Evolutionary conservation across 2,113 vertebrate species (phyloP).

Genomic region (Vanacampus margaritifer): DNA sequence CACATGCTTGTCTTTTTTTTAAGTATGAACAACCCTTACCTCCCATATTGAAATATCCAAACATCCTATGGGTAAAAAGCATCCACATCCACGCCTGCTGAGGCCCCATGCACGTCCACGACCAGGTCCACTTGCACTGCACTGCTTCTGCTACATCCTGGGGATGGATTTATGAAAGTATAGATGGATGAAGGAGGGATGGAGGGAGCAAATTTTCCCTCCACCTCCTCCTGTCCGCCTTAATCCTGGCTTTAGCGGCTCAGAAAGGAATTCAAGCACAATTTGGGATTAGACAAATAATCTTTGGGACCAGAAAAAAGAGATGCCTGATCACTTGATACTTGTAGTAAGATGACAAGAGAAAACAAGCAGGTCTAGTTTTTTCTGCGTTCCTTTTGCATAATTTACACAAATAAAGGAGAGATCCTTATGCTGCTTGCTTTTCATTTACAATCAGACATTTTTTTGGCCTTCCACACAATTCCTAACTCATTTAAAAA

Average conservation of each 20-base stretch:
- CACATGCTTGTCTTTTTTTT: neutral
- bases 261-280: constrained; percentile 85
- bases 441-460: neutral
- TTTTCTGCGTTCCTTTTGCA: constrained; percentile 65
- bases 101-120: neutral
- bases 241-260: constrained; percentile 86
- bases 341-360: constrained; percentile 52
- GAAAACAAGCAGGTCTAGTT: constrained; percentile 31
- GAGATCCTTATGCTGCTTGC: neutral
- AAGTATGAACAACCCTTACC: neutral
- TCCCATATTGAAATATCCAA: neutral
- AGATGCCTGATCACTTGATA: constrained; percentile 79
- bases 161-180: constrained; percentile 3
- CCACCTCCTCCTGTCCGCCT: constrained; percentile 69
- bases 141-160: constrained; percentile 41
- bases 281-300: constrained; percentile 91
- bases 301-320: constrained; percentile 75
- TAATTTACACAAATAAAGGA: constrained; percentile 48
- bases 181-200: constrained; percentile 5
- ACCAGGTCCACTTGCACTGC: neutral
- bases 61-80: neutral
- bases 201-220: constrained; percentile 73
- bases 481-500: constrained; percentile 6
- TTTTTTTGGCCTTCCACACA: neutral
- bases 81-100: neutral